These are phyloP conservation scores for Holacanthella duospinosa DNA, from an alignment of 2,888 invertebrate genomes.

Conservation along the genomic window DNA sequence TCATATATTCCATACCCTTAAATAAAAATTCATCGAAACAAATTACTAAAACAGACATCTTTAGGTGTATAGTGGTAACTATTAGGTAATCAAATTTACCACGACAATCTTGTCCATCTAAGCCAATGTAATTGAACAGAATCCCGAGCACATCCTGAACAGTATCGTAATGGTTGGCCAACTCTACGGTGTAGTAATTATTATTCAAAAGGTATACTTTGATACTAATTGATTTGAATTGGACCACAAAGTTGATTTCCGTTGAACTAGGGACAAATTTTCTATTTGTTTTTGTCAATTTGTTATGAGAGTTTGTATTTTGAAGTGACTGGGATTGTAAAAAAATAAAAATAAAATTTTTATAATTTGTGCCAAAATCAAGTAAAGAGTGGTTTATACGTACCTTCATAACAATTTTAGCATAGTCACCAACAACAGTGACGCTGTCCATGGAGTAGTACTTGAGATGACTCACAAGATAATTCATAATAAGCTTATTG, in stretches of 20 bases:
- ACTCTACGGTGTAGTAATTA: not conserved
- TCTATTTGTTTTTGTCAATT: not conserved
- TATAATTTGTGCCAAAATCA: not conserved
- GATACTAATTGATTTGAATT: not conserved
- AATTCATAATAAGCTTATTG: not conserved
- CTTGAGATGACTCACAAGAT: not conserved
- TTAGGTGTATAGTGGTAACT: not conserved
- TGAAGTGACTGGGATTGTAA: not conserved
- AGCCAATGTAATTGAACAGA: not conserved
- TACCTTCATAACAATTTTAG: not conserved
- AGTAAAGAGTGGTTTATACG: not conserved
- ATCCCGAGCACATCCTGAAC: constrained; percentile 1
- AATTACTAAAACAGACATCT: not conserved
- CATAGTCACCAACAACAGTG: constrained; percentile 1
- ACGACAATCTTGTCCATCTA: not conserved
- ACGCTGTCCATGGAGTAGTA: not conserved
- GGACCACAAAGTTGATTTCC: not conserved
- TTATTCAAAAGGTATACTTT: not conserved
- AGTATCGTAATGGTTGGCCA: not conserved
- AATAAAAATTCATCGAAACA: too few species aligned
- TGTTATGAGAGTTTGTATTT: not conserved
- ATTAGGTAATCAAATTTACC: not conserved
- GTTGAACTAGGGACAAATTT: constrained; percentile 1
- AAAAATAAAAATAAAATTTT: not conserved
- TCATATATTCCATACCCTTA: constrained; percentile 85